Base-by-base conservation (phyloP, 2,888 invertebrate genomes). In the Epistrophe grossulariae region DNA sequence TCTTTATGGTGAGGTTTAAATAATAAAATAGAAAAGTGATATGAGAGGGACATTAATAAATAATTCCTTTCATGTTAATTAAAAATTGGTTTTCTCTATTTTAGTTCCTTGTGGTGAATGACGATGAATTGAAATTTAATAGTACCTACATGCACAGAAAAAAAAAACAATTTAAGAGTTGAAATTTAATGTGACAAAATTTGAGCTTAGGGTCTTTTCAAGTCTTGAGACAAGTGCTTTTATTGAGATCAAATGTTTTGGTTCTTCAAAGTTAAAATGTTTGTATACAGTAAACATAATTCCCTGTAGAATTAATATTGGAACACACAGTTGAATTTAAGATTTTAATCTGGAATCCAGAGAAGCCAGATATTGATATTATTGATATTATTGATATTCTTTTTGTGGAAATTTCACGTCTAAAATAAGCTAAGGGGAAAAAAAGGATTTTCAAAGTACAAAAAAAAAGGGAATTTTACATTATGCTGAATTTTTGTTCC, bases 51-150 rank as follows among this genome's bases (percentile, higher is more conserved):
- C 57, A 79, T 79, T 73, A 79, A 79, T 79, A 73, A 66, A 79
- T 79, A 73, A 66, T 79, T 57, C 38, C 38, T 79, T 79, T 79
- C 64, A 79, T 57, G 79, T 79, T 79, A 57, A 79, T 79, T 72
- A 79, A 79, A 66, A 64, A 50, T 73, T 62, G 38, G 9, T 38
- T 35, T 35, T 35, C 35, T 35, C 13, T 50, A 24, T 52, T 3
- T 19, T 9, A 24, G 6, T 52, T 24, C 11, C 11, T 24, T n/a
- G n/a, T n/a, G 43, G 15, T 45, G 43, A 43, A 43, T 4, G 43
- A n/a, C 8, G 8, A 17, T 17, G 24, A 1, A 43, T 13, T 60
- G 43, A 43, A 43, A 40, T 62, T 62, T 19, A 60, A 62, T 62
- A 40, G n/a, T n/a, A n/a, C n/a, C 55, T 24, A 3, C 3, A 13